Percentiles rank a stretch among this genome's conserved stretches.
These are phyloP conservation scores for Platorchestia sp. DNA, from an alignment of 1,140 invertebrate species.

Conservation along the genomic window DNA sequence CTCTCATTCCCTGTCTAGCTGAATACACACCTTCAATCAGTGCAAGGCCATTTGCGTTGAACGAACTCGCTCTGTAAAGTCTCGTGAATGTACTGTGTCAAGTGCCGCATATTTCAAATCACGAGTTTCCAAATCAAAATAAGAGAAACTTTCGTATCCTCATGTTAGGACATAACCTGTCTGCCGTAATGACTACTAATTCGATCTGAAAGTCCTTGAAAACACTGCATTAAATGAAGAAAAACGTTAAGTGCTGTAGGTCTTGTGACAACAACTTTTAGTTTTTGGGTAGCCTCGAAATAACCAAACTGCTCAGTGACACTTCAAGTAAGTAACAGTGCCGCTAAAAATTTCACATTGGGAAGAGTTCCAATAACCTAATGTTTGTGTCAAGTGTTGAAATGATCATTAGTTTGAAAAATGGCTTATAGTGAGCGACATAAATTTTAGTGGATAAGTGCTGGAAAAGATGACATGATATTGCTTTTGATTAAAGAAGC, in stretches of 20 bases:
- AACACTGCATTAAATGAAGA: neutral
- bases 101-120: neutral
- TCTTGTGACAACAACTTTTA: neutral
- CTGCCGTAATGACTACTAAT: neutral
- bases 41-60: neutral
- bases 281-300: neutral
- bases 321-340: neutral
- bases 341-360: neutral
- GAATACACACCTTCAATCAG: neutral
- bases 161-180: neutral
- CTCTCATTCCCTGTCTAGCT: neutral
- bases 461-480: neutral
- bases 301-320: neutral
- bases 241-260: neutral
- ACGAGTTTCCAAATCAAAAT: neutral
- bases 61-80: neutral
- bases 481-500: neutral
- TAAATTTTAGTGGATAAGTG: neutral
- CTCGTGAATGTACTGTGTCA: neutral
- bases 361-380: neutral
- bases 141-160: neutral
- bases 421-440: neutral
- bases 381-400: neutral
- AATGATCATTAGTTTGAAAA: neutral
- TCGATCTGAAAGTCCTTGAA: neutral